phyloP scores from a whole-genome alignment of 2,113 vertebrate genomes.

The Peromyscus maniculatus region DNA sequence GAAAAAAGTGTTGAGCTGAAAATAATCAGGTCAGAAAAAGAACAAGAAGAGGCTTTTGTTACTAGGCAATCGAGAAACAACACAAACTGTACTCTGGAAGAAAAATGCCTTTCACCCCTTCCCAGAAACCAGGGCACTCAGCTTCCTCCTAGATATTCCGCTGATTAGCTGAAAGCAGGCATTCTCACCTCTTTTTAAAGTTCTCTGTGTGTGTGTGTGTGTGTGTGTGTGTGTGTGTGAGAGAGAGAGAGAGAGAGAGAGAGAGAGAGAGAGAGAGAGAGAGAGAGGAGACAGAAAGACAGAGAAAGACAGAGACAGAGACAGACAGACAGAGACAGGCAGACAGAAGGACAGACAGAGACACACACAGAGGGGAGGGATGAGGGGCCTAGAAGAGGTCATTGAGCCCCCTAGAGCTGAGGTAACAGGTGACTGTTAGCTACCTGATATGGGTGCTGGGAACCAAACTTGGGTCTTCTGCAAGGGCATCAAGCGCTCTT shows the following conservation, averaged over 20 bases:
- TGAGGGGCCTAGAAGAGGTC: no score
- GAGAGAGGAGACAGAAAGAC: neutral
- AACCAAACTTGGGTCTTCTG: neutral
- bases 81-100: constrained; percentile 23
- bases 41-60: constrained; percentile 44
- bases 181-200: neutral
- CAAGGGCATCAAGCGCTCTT: neutral
- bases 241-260: neutral
- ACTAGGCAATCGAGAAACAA: constrained; percentile 57
- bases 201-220: neutral
- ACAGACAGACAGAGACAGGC: no score
- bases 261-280: neutral
- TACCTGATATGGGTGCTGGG: no score
- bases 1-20: constrained; percentile 54
- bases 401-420: no score
- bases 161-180: neutral
- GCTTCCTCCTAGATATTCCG: neutral
- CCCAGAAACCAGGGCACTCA: neutral
- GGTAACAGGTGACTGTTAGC: neutral
- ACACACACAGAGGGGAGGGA: no score
- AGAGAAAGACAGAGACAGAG: neutral
- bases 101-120: constrained; percentile 52
- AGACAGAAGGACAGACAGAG: no score
- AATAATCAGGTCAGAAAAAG: constrained; percentile 53
- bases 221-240: neutral